A percentile compares a stretch with the other conserved stretches of the same genome.
phyloP scores from a whole-genome alignment of 1,140 invertebrate genomes.

The Drosophila punjabiensis region DNA sequence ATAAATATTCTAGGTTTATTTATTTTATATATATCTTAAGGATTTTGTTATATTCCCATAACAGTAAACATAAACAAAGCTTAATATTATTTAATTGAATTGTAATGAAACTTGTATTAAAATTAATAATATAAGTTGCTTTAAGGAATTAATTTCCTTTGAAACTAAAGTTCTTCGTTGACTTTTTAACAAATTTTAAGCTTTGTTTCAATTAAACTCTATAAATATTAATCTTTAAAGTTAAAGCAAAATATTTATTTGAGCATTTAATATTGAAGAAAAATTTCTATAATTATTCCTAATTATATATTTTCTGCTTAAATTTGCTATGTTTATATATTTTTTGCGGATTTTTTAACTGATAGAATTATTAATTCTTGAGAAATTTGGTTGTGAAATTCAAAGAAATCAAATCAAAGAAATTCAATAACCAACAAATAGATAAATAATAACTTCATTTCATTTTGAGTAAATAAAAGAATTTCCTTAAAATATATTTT shows the following conservation, averaged over 20 bases:
- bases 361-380: background rate
- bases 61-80: too few relatives aligned
- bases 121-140: background rate
- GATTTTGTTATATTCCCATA: too few relatives aligned
- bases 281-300: background rate
- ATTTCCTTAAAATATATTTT: too few relatives aligned
- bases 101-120: background rate
- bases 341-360: background rate
- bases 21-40: too few relatives aligned
- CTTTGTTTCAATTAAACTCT: too few relatives aligned
- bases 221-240: too few relatives aligned
- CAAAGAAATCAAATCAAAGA: too few relatives aligned
- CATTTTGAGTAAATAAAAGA: too few relatives aligned
- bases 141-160: too few relatives aligned
- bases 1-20: too few relatives aligned
- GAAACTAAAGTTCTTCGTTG: background rate
- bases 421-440: background rate
- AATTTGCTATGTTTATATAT: background rate
- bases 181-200: background rate
- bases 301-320: background rate
- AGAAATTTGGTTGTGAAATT: background rate
- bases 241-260: too few relatives aligned
- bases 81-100: background rate
- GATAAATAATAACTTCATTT: background rate
- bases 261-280: background rate